Conservation (phyloP, 2,797 vertebrate genomes). For the Scolopax bukidnonensis region DNA sequence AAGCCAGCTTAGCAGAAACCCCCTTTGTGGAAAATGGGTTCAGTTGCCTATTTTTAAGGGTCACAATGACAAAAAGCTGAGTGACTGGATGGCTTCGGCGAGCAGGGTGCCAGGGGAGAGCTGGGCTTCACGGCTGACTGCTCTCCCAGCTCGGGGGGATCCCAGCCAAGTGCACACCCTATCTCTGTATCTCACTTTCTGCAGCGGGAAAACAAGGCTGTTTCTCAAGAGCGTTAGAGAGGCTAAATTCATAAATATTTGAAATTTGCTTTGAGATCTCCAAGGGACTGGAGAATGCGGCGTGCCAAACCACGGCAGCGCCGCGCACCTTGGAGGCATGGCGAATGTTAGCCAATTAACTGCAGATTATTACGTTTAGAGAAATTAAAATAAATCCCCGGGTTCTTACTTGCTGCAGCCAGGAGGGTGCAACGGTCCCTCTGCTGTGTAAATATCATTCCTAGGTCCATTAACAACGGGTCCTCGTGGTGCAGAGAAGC, state of each 20-base stretch:
- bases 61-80: background rate
- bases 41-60: background rate
- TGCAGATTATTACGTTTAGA: conserved; percentile 11
- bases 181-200: background rate
- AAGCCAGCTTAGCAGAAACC: background rate
- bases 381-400: background rate
- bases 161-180: background rate
- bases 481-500: background rate
- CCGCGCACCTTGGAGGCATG: background rate
- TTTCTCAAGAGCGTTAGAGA: background rate
- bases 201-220: background rate
- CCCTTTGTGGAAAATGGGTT: background rate
- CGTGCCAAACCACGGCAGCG: background rate
- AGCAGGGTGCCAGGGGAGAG: background rate
- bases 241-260: conserved; percentile 49
- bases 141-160: background rate
- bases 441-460: background rate
- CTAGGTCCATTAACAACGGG: background rate
- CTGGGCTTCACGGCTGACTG: background rate
- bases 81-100: background rate
- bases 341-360: conserved; percentile 13
- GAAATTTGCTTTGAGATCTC: conserved; percentile 21
- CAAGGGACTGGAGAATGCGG: background rate
- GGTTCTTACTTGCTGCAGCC: background rate
- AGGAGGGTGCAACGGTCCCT: background rate